Base-by-base conservation (phyloP, 2,113 vertebrate species). In the Martes martes region DNA sequence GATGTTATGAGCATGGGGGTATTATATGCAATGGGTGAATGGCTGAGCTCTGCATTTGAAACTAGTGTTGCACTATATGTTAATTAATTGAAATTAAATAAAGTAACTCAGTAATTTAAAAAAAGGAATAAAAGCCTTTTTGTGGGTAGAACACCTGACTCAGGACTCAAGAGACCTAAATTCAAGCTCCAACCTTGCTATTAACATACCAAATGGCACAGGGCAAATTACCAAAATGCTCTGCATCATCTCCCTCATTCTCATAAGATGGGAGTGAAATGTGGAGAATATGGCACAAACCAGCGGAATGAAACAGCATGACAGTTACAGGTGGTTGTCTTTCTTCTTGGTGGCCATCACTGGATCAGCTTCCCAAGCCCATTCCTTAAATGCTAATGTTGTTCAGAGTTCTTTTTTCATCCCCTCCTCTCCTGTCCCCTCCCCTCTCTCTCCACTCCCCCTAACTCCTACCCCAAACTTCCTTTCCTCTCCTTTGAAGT, bases 381-480 rank as follows among this genome's bases (percentile, higher is more conserved):
- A 4, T 4, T 23, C 50, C 47, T 59, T 55, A 82, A 81, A 61
- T 11, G 42, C 36, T 2, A 28, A 28, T 45, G 14, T 74, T 45
- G 24, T 74, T 67, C 39, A 36, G 15, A 28, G 15, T 55, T 73
- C 39, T 74, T 13, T 61, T 74, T 91, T 61, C 8, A n/a, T n/a
- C 24, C 31, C 33, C 10, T 45, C 42, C 21, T 8, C 26, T 28
- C 26, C n/a, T 13, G 24, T 24, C 14, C 21, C 79, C 26, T 73
- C n/a, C 8, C 1, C 36, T 57, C 33, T 11, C 1, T 7, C 7
- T 42, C 11, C 33, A 28, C 42, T 47, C 5, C 8, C 6, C 9
- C 8, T 4, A 4, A 3, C n/a, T 2, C 11, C 5, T 16, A 11
- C 24, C 19, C 9, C n/a, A 1, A 2, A 50, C 26, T 7, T 39